These are phyloP conservation scores for Wasmannia auropunctata DNA, from an alignment of 1,140 invertebrate species.

Conservation along the genomic window DNA sequence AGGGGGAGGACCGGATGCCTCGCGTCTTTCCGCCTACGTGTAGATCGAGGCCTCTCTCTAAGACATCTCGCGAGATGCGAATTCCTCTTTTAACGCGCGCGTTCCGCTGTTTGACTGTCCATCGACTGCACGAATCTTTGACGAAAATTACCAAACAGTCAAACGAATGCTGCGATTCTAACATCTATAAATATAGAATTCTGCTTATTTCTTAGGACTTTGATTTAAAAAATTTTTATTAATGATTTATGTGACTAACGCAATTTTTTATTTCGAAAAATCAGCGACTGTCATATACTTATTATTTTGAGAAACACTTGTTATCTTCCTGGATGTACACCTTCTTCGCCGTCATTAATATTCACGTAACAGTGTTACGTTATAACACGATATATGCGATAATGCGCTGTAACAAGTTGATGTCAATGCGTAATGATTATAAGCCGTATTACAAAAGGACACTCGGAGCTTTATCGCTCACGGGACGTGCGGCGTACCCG, in stretches of 20 bases:
- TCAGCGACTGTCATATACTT: neutral
- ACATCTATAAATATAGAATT: neutral
- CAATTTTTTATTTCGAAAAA: neutral
- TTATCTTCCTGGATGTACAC: neutral
- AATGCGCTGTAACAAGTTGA: conserved; percentile 1
- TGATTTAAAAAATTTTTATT: no score
- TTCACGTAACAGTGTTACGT: neutral
- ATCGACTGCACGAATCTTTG: neutral
- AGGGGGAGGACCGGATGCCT: conserved; percentile 37
- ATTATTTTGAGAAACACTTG: neutral
- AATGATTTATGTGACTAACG: neutral
- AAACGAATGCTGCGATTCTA: neutral
- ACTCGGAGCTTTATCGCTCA: conserved; percentile 16
- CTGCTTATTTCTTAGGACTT: neutral
- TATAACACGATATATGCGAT: neutral
- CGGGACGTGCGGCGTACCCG: neutral
- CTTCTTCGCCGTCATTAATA: neutral
- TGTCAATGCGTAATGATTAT: conserved; percentile 15
- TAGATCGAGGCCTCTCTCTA: conserved; percentile 29
- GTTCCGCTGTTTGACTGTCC: neutral
- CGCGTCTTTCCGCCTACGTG: conserved; percentile 54
- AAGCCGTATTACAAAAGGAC: neutral
- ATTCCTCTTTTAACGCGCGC: neutral
- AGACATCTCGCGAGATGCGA: conserved; percentile 23
- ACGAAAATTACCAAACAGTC: neutral